phyloP scores from a whole-genome alignment of 2,113 vertebrate genomes.

The Corythornis madagascariensis region DNA sequence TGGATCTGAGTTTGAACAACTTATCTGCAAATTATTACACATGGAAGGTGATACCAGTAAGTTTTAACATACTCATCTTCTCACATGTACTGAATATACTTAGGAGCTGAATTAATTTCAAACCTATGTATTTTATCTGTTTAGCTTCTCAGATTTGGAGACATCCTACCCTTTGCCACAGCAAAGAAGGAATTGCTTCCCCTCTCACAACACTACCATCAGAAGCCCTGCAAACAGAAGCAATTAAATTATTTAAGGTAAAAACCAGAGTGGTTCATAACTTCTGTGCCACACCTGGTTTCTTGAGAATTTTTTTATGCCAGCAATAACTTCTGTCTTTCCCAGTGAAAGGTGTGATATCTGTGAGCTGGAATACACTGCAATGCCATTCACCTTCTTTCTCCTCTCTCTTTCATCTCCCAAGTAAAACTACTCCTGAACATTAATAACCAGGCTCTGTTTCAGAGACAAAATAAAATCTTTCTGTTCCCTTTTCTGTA shows the following conservation, averaged over 20 bases:
- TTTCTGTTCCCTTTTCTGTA: neutral
- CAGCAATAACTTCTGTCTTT: neutral
- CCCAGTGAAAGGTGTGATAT: neutral
- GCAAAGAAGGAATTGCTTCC: conserved; percentile 91
- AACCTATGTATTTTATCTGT: neutral
- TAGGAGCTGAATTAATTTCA: neutral
- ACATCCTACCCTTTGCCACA: conserved; percentile 91
- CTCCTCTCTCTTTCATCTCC: neutral
- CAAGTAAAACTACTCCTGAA: neutral
- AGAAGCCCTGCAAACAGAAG: conserved; percentile 95
- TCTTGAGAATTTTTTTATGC: neutral
- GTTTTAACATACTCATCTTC: conserved; percentile 39
- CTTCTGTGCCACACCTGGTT: neutral
- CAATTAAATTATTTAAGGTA: conserved; percentile 98
- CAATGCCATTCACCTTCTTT: neutral
- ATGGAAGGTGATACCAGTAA: conserved; percentile 89
- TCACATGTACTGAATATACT: neutral
- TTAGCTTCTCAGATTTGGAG: conserved; percentile 92
- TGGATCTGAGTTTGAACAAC: conserved; percentile 95
- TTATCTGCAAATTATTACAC: conserved; percentile 89
- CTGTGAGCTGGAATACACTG: neutral
- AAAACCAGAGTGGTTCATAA: neutral
- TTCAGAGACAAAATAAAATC: neutral
- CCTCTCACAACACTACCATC: conserved; percentile 95
- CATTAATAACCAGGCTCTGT: neutral